Evolutionary conservation across 2,888 invertebrate genomes (phyloP).

Genomic region (Lithosia quadra): DNA sequence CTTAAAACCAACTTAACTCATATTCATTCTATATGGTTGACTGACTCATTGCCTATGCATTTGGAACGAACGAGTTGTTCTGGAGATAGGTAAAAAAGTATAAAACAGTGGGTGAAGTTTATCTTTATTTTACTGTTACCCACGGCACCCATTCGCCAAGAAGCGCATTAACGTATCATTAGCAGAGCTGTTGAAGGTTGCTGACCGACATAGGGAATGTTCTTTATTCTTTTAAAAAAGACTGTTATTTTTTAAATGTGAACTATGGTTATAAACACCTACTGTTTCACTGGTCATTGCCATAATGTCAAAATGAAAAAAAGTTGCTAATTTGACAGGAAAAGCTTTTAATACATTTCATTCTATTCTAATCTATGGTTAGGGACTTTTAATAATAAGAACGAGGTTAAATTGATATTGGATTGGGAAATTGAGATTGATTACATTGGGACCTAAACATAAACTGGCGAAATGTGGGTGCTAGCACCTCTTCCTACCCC

Average conservation of each 20-base stretch:
- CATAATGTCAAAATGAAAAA: too few relatives aligned
- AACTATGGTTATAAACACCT: background rate
- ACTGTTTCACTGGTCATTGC: background rate
- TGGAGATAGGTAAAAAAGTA: conserved; percentile 79
- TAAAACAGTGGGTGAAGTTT: conserved; percentile 80
- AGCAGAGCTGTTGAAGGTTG: conserved; percentile 76
- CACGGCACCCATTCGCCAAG: conserved; percentile 72
- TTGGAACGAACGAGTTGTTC: conserved; percentile 78
- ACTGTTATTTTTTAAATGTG: background rate
- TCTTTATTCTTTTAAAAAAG: conserved; percentile 45
- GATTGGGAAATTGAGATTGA: too few relatives aligned
- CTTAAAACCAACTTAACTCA: conserved; percentile 24
- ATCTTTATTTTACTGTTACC: conserved; percentile 83
- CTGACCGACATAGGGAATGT: conserved; percentile 72
- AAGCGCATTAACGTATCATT: conserved; percentile 82
- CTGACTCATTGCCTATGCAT: conserved; percentile 85
- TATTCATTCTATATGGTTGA: conserved; percentile 64
- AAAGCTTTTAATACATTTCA: too few relatives aligned
- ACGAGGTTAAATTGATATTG: too few relatives aligned
- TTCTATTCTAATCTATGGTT: too few relatives aligned
- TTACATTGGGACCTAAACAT: too few relatives aligned
- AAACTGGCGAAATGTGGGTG: too few relatives aligned
- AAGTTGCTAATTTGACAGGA: too few relatives aligned
- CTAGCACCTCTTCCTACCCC: too few relatives aligned
- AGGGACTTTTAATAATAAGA: too few relatives aligned